Evolutionary conservation across 1,140 invertebrate genomes (phyloP).

Genomic region (Sycophila sp.): DNA sequence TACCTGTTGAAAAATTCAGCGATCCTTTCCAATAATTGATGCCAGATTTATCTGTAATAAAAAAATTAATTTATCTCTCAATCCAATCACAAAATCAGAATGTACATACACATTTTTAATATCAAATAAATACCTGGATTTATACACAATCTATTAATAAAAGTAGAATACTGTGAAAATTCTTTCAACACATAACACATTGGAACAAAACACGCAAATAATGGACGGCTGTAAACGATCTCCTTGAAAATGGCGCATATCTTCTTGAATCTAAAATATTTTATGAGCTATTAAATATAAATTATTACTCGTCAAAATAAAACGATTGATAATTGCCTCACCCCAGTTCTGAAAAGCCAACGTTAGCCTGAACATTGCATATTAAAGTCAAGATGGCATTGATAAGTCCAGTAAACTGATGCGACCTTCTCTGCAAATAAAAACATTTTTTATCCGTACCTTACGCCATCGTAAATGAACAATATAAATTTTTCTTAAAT

Average conservation of each 20-base stretch:
- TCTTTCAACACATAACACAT: slow-evolving; percentile 50
- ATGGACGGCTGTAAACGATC: slow-evolving; percentile 57
- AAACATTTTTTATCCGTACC: background rate
- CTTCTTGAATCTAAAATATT: slow-evolving; percentile 50
- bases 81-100: no score
- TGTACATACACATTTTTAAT: no score
- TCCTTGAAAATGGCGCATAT: slow-evolving; percentile 57
- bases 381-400: slow-evolving; percentile 53
- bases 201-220: slow-evolving; percentile 50
- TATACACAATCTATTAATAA: slow-evolving; percentile 46
- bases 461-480: no score
- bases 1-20: slow-evolving; percentile 55
- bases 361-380: slow-evolving; percentile 49
- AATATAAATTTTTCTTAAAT: background rate
- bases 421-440: slow-evolving; percentile 57
- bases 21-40: slow-evolving; percentile 50
- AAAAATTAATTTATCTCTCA: slow-evolving; percentile 5
- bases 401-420: slow-evolving; percentile 62
- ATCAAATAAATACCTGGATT: slow-evolving; percentile 38
- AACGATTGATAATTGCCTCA: slow-evolving; percentile 31
- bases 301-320: background rate
- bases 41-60: slow-evolving; percentile 45
- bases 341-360: slow-evolving; percentile 51
- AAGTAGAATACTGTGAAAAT: slow-evolving; percentile 43
- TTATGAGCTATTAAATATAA: background rate